phyloP scores from a whole-genome alignment of 1,140 invertebrate genomes.

The Hermatobates lingyangjiaoensis region DNA sequence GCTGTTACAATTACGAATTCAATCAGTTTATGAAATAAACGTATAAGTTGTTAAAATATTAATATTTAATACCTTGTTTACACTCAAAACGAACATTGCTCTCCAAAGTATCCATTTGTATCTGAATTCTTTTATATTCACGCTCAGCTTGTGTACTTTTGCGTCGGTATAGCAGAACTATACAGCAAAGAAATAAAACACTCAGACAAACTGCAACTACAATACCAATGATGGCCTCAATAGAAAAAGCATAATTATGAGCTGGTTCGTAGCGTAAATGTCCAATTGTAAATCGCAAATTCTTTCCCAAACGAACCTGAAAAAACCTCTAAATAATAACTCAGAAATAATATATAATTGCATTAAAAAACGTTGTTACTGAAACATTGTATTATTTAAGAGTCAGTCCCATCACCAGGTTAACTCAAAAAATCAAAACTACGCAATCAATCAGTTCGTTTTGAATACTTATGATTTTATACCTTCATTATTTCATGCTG shows the following conservation, averaged over 20 bases:
- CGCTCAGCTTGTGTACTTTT: conserved; percentile 88
- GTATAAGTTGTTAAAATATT: conserved; percentile 2
- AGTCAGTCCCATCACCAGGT: too few species aligned
- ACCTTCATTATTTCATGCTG: too few species aligned
- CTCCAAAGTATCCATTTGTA: conserved; percentile 98
- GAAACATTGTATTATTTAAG: too few species aligned
- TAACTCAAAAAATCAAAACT: too few species aligned
- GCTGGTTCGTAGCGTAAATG: conserved; percentile 76
- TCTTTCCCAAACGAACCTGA: conserved; percentile 51
- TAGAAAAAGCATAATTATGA: conserved; percentile 54
- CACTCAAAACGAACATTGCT: conserved; percentile 94
- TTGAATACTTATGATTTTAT: too few species aligned
- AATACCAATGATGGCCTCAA: conserved; percentile 70
- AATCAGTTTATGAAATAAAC: background rate
- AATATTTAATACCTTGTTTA: conserved; percentile 49
- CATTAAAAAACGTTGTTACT: too few species aligned
- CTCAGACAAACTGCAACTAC: conserved; percentile 63
- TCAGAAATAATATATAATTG: too few species aligned
- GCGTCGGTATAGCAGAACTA: conserved; percentile 71
- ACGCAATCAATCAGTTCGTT: too few species aligned
- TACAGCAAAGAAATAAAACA: conserved; percentile 63
- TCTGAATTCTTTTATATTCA: conserved; percentile 93
- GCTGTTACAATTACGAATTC: conserved; percentile 31
- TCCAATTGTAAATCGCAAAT: conserved; percentile 68
- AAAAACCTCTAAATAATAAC: too few species aligned